phyloP scores from a whole-genome alignment of 2,888 invertebrate genomes.

The Diarsia mendica region DNA sequence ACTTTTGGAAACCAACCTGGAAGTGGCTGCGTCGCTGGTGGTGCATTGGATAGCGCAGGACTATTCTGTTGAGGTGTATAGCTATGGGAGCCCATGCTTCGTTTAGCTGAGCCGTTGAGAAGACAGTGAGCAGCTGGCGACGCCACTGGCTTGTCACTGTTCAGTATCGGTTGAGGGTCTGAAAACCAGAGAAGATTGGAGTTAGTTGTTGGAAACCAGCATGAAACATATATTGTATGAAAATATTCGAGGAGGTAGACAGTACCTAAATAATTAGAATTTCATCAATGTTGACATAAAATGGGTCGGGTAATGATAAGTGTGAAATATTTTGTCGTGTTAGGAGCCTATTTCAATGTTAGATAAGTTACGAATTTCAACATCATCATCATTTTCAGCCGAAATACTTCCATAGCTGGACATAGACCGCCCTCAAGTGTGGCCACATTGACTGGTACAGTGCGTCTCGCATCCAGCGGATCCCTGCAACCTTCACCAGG shows the following conservation, averaged over 20 bases:
- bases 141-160: slow-evolving; percentile 91
- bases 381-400: too few relatives aligned
- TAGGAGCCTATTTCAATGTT: neutral
- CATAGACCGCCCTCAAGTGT: too few relatives aligned
- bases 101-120: slow-evolving; percentile 92
- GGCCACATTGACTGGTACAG: too few relatives aligned
- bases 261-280: neutral
- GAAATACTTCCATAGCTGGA: too few relatives aligned
- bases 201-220: neutral
- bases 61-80: slow-evolving; percentile 92
- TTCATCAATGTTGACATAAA: neutral
- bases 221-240: neutral
- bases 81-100: slow-evolving; percentile 93
- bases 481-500: too few relatives aligned
- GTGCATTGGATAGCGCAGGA: slow-evolving; percentile 86
- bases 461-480: too few relatives aligned
- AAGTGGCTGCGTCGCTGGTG: slow-evolving; percentile 88
- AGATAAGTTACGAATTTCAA: neutral
- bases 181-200: slow-evolving; percentile 42
- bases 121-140: slow-evolving; percentile 95
- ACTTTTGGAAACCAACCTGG: slow-evolving; percentile 80
- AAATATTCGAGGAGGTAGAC: neutral
- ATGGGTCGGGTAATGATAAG: neutral
- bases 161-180: slow-evolving; percentile 74
- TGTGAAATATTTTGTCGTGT: neutral